phyloP scores from a whole-genome alignment of 2,888 invertebrate species.

The Melieria picta region DNA sequence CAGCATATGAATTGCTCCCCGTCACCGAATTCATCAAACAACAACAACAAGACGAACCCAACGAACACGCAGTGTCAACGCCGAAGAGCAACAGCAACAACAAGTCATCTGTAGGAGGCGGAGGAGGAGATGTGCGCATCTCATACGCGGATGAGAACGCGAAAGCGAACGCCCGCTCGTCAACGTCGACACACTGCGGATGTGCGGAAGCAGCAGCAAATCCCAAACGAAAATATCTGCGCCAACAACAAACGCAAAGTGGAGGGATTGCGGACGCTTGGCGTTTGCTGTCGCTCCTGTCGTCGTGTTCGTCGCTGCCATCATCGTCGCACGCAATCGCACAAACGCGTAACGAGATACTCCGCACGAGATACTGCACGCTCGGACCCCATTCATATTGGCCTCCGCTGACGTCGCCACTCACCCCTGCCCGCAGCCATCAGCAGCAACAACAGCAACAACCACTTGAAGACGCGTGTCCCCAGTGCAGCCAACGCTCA shows the following conservation, averaged over 20 bases:
- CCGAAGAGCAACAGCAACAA: neutral
- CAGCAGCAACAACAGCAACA: neutral
- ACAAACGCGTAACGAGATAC: too few relatives aligned
- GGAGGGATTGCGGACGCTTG: too few relatives aligned
- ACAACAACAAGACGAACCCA: neutral
- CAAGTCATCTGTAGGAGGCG: too few relatives aligned
- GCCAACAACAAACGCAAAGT: too few relatives aligned
- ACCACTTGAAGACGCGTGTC: neutral
- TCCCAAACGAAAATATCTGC: too few relatives aligned
- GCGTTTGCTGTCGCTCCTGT: too few relatives aligned
- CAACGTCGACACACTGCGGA: too few relatives aligned
- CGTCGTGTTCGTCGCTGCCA: neutral
- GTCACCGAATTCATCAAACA: slow-evolving; percentile 2
- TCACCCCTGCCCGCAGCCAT: neutral
- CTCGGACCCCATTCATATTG: neutral
- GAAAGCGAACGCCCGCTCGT: too few relatives aligned
- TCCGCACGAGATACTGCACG: too few relatives aligned
- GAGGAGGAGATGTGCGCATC: too few relatives aligned
- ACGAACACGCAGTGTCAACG: slow-evolving; percentile 9
- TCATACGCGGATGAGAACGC: too few relatives aligned
- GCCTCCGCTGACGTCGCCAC: neutral
- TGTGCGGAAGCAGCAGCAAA: too few relatives aligned
- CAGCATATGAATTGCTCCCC: neutral
- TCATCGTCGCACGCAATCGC: neutral
- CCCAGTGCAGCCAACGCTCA: neutral